phyloP scores from a whole-genome alignment of 2,888 invertebrate species.

The Euzophera pinguis region DNA sequence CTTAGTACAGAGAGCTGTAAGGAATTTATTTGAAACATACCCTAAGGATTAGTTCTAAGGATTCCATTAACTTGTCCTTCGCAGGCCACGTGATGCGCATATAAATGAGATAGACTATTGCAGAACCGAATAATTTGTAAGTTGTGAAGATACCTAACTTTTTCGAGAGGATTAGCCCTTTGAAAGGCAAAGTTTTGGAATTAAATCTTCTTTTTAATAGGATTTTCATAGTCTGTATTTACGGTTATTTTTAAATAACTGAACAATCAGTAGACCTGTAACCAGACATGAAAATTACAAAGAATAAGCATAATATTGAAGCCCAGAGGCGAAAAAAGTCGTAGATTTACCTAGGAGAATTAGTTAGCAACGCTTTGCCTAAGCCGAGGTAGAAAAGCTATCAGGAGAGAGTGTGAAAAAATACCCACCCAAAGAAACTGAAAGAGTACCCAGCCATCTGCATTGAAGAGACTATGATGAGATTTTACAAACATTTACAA shows the following conservation, averaged over 20 bases:
- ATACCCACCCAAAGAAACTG: no score
- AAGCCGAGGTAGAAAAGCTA: no score
- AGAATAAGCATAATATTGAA: no score
- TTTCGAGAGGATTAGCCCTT: background rate
- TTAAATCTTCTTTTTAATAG: background rate
- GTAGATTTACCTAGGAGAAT: no score
- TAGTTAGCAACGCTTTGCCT: no score
- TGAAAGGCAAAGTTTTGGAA: background rate
- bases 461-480: no score
- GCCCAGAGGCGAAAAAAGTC: no score
- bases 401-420: no score
- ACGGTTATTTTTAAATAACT: no score
- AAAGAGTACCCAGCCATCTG: no score
- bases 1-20: background rate
- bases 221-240: background rate
- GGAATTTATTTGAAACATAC: background rate
- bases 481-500: no score
- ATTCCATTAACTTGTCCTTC: background rate
- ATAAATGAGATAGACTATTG: background rate
- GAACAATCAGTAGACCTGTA: background rate
- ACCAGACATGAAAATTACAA: no score
- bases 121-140: background rate
- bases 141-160: background rate
- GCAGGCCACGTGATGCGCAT: background rate
- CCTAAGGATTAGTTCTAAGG: constrained; percentile 2